Percentiles rank a stretch among this genome's conserved stretches.
These are phyloP conservation scores for Dallia pectoralis DNA, from an alignment of 2,797 vertebrate species.

Conservation along the genomic window DNA sequence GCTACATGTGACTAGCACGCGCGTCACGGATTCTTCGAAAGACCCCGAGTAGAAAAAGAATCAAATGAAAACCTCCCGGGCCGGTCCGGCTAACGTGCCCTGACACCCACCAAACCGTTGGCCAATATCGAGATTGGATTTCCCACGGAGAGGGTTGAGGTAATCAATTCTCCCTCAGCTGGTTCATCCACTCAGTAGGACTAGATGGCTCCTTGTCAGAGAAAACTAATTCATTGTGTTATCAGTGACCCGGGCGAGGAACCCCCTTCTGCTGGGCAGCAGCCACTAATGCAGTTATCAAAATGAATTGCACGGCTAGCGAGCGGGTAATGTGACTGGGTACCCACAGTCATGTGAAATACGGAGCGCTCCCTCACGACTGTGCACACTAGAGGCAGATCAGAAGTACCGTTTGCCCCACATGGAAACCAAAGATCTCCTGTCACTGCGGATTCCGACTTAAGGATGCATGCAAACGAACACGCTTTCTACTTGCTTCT, in stretches of 20 bases:
- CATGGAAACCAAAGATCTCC: no score
- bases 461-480: no score
- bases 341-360: conserved; percentile 9
- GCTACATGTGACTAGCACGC: no score
- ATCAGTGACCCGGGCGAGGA: conserved; percentile 21
- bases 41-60: neutral
- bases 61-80: neutral
- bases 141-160: conserved; percentile 27
- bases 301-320: conserved; percentile 26
- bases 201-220: conserved; percentile 23
- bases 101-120: conserved; percentile 23
- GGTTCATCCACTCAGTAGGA: conserved; percentile 28
- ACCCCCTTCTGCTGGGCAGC: conserved; percentile 20
- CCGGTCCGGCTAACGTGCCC: neutral
- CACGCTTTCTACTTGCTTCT: no score
- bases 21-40: neutral
- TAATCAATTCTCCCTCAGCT: conserved; percentile 45
- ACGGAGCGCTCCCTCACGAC: neutral
- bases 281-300: conserved; percentile 31
- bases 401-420: no score
- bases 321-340: neutral
- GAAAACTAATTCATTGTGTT: conserved; percentile 34
- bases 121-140: conserved; percentile 47
- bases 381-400: no score
- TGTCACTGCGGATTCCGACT: no score